Evolutionary conservation across 2,113 vertebrate genomes (phyloP).

Genomic region (Lampris incognitus): DNA sequence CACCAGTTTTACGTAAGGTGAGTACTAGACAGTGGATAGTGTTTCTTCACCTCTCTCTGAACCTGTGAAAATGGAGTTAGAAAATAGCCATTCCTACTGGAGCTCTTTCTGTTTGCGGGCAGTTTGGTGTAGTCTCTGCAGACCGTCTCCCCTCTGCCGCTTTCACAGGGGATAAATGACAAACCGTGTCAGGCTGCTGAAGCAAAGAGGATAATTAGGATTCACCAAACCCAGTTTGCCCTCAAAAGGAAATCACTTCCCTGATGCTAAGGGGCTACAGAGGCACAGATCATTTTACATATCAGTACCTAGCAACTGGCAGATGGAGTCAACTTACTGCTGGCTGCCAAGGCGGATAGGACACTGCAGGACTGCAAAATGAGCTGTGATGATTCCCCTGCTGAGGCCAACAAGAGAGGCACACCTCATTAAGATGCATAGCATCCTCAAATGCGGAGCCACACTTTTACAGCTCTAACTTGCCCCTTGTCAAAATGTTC

Average conservation of each 20-base stretch:
- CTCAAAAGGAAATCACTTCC: conserved; percentile 82
- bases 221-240: conserved; percentile 82
- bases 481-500: conserved; percentile 47
- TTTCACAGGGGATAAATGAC: conserved; percentile 76
- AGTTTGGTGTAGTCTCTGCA: conserved; percentile 49
- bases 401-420: conserved; percentile 76
- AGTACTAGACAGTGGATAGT: conserved; percentile 31
- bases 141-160: conserved; percentile 43
- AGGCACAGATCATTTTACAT: conserved; percentile 84
- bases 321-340: conserved; percentile 79
- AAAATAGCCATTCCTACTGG: conserved; percentile 41
- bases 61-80: conserved; percentile 54
- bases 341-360: conserved; percentile 78
- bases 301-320: conserved; percentile 85
- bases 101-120: conserved; percentile 47
- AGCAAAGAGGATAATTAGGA: conserved; percentile 83
- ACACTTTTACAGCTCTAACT: conserved; percentile 62
- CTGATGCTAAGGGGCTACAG: conserved; percentile 76
- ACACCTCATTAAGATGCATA: conserved; percentile 78
- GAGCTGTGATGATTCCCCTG: conserved; percentile 77
- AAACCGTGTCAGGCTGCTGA: conserved; percentile 70
- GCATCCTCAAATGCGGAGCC: conserved; percentile 59
- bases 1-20: conserved; percentile 34
- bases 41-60: conserved; percentile 25
- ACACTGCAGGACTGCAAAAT: conserved; percentile 79